Evolutionary conservation across 2,888 invertebrate species (phyloP).

Genomic region (Dasysyrphus tricinctus): DNA sequence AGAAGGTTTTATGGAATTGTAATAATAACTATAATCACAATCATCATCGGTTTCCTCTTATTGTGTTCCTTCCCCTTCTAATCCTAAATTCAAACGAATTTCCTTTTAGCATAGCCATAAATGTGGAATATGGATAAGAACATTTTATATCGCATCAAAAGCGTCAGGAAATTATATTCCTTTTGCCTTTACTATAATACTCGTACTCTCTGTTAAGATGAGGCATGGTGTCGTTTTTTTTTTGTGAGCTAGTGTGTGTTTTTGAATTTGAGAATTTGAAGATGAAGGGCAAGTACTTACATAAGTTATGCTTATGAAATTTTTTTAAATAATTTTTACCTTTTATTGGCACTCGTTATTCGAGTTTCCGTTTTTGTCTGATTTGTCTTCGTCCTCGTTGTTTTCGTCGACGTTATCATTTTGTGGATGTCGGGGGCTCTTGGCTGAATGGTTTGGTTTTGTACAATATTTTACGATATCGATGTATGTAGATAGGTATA

Average conservation of each 20-base stretch:
- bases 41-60: slow-evolving; percentile 75
- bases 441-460: slow-evolving; percentile 30
- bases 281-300: slow-evolving; percentile 60
- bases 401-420: slow-evolving; percentile 21
- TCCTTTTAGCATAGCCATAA: slow-evolving; percentile 74
- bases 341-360: slow-evolving; percentile 74
- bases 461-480: slow-evolving; percentile 19
- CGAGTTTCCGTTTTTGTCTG: slow-evolving; percentile 70
- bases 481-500: slow-evolving; percentile 21
- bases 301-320: slow-evolving; percentile 72
- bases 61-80: slow-evolving; percentile 73
- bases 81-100: slow-evolving; percentile 74
- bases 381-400: slow-evolving; percentile 40
- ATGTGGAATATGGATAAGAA: slow-evolving; percentile 72
- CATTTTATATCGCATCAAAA: slow-evolving; percentile 68
- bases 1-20: slow-evolving; percentile 74
- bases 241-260: slow-evolving; percentile 18
- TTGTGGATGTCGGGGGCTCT: slow-evolving; percentile 39
- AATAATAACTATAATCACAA: slow-evolving; percentile 76
- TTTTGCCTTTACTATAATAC: slow-evolving; percentile 2
- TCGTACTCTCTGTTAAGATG: background rate
- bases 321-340: slow-evolving; percentile 71
- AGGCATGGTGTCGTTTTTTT: slow-evolving; percentile 8
- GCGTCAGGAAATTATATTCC: slow-evolving; percentile 58
- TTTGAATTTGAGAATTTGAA: slow-evolving; percentile 43